A percentile compares a stretch with the other conserved stretches of the same genome.
Evolutionary conservation across 1,140 invertebrate species (phyloP).

Genomic region (Zaprionus gabonicus): DNA sequence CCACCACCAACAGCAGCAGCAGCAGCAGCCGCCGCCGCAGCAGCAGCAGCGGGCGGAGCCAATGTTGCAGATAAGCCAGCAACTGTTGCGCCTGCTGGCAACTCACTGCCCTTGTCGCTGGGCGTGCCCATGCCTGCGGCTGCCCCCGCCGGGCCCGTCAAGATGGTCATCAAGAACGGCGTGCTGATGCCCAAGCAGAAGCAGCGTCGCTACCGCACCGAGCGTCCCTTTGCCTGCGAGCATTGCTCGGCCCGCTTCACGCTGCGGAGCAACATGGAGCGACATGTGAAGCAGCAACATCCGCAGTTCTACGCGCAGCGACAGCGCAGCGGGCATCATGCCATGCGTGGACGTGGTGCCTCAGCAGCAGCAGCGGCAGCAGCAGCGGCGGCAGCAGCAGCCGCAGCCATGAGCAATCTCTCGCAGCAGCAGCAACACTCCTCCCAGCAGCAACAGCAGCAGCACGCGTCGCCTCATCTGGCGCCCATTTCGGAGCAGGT

Average conservation of each 20-base stretch:
- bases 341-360: slow-evolving; percentile 84
- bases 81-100: slow-evolving; percentile 23
- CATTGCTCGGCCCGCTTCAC: slow-evolving; percentile 95
- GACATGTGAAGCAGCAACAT: slow-evolving; percentile 97
- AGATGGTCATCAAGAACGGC: slow-evolving; percentile 96
- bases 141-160: slow-evolving; percentile 86
- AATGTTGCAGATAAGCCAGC: slow-evolving; percentile 5
- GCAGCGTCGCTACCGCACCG: slow-evolving; percentile 94
- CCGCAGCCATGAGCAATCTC: slow-evolving; percentile 53
- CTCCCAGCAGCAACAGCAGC: slow-evolving; percentile 16
- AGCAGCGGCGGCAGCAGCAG: slow-evolving; percentile 43
- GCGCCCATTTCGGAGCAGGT: slow-evolving; percentile 89
- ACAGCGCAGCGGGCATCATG: slow-evolving; percentile 85
- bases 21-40: slow-evolving; percentile 85
- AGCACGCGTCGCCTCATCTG: slow-evolving; percentile 39
- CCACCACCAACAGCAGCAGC: slow-evolving; percentile 86
- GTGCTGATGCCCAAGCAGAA: slow-evolving; percentile 95
- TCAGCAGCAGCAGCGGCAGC: slow-evolving; percentile 54
- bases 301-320: slow-evolving; percentile 93
- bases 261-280: slow-evolving; percentile 95
- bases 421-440: slow-evolving; percentile 42
- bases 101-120: slow-evolving; percentile 10
- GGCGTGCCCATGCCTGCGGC: slow-evolving; percentile 32
- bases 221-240: slow-evolving; percentile 94
- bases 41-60: slow-evolving; percentile 56